Evolutionary conservation across 2,113 vertebrate genomes (phyloP), one percentile per base, ranked within the genome.

Genomic region (Thinocorus orbignyianus): DNA sequence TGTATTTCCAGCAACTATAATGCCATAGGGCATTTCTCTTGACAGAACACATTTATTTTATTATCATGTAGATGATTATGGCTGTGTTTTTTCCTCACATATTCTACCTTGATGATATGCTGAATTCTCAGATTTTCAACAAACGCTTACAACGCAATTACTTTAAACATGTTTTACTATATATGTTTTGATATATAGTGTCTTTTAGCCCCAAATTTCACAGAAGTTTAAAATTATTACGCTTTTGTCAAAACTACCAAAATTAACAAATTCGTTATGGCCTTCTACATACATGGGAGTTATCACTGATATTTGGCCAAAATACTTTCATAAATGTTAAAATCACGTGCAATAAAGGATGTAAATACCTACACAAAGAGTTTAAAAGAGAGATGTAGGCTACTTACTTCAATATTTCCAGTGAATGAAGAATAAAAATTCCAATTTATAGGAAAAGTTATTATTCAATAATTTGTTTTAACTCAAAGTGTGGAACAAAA

Each of bases 11-110:
- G 88, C 51, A 89, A 81, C 69, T 41, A 57, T 6, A 78, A 61
- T 30, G 60, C 66, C 74, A 81, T 14, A 9, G 68, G 83, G 48
- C n/a, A 85, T 89, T 97, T 46, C 26, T 85, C 70, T 82, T 77
- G 77, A 93, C 80, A 82, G 73, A 93, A 61, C 19, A 41, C 7
- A 87, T 85, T 70, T 60, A 64, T 86, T 93, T 94, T 84, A 81
- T 86, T 78, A 82, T 52, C 58, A 80, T 52, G 49, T 93, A 48
- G 31, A 91, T 92, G 9, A 79, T 72, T 73, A 69, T 48, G 52
- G 26, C 13, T 66, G 17, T 41, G 54, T 85, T 66, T 91, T 86
- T 86, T 46, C 22, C 11, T 87, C 31, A 76, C 44, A 31, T 64
- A 35, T 80, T 88, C 76, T 60, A 60, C 62, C 25, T 13, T 55